Conservation (phyloP, 2,797 vertebrate species). For the Gallirallus australis region DNA sequence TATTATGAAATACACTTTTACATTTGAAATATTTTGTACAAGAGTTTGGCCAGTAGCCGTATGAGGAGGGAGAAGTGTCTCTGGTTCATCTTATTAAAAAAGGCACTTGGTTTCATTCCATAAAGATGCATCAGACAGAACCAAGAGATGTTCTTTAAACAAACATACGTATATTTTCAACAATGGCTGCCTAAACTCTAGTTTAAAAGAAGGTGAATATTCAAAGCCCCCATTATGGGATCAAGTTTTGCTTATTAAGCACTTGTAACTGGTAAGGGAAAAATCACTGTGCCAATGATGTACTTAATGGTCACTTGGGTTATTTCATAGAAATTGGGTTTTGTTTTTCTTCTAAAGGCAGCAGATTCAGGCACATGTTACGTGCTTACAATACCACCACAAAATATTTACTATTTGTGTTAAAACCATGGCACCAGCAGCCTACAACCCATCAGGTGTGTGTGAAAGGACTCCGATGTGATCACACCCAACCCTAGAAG, state of each 20-base stretch:
- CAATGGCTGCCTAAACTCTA: not conserved
- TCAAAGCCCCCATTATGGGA: not conserved
- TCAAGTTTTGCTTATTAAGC: not conserved
- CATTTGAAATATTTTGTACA: not conserved
- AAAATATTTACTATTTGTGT: not conserved
- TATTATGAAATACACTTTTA: not conserved
- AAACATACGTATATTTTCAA: not conserved
- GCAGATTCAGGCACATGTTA: not conserved
- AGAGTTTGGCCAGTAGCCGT: not conserved
- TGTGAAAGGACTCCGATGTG: rapidly evolving
- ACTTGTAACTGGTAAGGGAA: not conserved
- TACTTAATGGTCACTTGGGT: not conserved
- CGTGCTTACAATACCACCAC: not conserved
- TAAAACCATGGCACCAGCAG: not conserved
- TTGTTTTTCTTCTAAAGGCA: not conserved
- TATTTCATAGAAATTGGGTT: not conserved
- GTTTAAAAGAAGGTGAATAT: not conserved
- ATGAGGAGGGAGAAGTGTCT: not conserved
- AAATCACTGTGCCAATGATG: not conserved
- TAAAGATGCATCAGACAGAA: not conserved
- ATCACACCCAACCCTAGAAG: not conserved
- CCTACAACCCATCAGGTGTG: not conserved
- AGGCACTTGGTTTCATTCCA: not conserved
- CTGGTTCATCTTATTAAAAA: not conserved
- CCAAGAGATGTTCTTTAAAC: not conserved